phyloP scores from a whole-genome alignment of 2,113 vertebrate genomes.

The Spea bombifrons region DNA sequence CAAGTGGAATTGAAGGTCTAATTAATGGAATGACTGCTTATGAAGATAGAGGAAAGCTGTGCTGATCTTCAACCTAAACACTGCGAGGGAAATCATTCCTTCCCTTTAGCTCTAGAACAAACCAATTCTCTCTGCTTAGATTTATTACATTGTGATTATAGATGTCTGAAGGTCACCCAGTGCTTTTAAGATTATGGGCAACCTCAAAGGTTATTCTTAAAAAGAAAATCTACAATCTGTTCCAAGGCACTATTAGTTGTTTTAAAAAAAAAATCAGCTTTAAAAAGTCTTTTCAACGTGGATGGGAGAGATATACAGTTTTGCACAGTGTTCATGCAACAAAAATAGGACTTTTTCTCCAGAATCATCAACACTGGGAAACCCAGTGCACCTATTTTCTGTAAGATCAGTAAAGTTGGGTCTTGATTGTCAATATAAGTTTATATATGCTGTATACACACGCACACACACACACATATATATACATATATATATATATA shows the following conservation, averaged over 20 bases:
- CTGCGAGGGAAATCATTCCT: constrained; percentile 57
- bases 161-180: constrained; percentile 59
- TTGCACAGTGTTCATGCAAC: too few relatives aligned
- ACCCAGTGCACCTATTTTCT: too few relatives aligned
- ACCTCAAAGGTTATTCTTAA: constrained; percentile 46
- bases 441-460: too few relatives aligned
- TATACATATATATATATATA: too few relatives aligned
- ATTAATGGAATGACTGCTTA: constrained; percentile 83
- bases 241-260: constrained; percentile 30
- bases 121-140: constrained; percentile 53
- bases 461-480: too few relatives aligned
- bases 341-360: too few relatives aligned
- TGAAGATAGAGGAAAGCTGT: constrained; percentile 68
- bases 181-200: constrained; percentile 35
- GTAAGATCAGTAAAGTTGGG: too few relatives aligned
- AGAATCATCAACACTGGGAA: too few relatives aligned
- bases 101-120: constrained; percentile 54
- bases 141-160: constrained; percentile 53
- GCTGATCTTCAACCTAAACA: constrained; percentile 65
- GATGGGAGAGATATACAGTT: neutral
- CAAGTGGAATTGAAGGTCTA: constrained; percentile 86
- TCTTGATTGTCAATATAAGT: too few relatives aligned
- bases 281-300: constrained; percentile 16
- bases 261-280: constrained; percentile 32
- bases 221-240: constrained; percentile 42